Conservation (phyloP, 2,113 vertebrate species). For the Gnathonemus longibarbis region DNA sequence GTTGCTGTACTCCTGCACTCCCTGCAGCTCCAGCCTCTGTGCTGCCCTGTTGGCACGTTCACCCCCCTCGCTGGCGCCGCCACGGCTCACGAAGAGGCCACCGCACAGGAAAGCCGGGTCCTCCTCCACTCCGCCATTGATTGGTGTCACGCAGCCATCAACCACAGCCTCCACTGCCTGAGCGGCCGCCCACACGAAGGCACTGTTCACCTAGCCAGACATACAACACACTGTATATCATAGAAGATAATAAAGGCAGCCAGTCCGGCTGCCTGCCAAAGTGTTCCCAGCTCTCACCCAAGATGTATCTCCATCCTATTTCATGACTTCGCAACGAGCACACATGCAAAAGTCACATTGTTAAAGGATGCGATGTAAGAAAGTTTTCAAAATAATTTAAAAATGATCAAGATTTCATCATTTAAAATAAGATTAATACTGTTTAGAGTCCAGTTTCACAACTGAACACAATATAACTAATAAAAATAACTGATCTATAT, state of each 20-base stretch:
- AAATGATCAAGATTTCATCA: no score
- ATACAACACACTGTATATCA: background rate
- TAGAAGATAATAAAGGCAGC: background rate
- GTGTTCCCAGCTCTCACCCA: background rate
- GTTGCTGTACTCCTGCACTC: constrained; percentile 62
- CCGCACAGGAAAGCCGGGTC: constrained; percentile 68
- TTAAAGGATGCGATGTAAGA: background rate
- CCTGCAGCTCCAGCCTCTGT: constrained; percentile 62
- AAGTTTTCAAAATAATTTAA: background rate
- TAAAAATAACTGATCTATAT: no score
- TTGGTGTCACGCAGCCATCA: constrained; percentile 65
- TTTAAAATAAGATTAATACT: no score
- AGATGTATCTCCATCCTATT: background rate
- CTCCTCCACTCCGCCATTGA: constrained; percentile 57
- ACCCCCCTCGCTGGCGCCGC: constrained; percentile 53
- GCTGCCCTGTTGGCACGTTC: constrained; percentile 62
- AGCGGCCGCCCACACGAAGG: constrained; percentile 59
- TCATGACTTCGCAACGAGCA: background rate
- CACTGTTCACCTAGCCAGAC: constrained; percentile 60
- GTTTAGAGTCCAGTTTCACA: no score
- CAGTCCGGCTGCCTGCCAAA: background rate
- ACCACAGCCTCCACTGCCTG: constrained; percentile 62
- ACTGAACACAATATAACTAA: no score
- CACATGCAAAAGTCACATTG: background rate
- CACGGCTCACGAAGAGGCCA: constrained; percentile 66